These are phyloP conservation scores for Aphaenogaster floridana DNA, from an alignment of 1,140 invertebrate genomes.

Conservation along the genomic window DNA sequence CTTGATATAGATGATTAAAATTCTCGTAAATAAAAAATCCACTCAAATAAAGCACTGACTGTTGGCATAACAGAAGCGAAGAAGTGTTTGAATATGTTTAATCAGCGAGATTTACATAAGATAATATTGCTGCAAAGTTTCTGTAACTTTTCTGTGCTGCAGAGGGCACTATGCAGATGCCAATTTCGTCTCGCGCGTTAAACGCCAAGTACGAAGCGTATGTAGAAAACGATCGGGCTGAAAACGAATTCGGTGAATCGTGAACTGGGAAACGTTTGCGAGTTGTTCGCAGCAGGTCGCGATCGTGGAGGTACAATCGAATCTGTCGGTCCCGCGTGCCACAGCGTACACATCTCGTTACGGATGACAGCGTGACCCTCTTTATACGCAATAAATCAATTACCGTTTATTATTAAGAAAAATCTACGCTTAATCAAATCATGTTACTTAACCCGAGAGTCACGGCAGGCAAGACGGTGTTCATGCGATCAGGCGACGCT, in stretches of 20 bases:
- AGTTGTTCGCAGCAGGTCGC: not conserved
- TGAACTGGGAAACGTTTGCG: not conserved
- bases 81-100: not conserved
- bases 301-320: conserved; percentile 26
- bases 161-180: not conserved
- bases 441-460: conserved; percentile 80
- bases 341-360: conserved; percentile 69
- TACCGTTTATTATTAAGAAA: conserved; percentile 82
- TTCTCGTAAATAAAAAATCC: not conserved
- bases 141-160: not conserved
- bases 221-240: not conserved
- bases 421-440: conserved; percentile 83
- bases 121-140: not conserved
- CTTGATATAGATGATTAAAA: not conserved
- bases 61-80: not conserved
- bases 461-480: conserved; percentile 57
- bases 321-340: conserved; percentile 69
- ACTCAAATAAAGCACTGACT: not conserved
- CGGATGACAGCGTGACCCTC: conserved; percentile 62
- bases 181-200: not conserved
- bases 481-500: conserved; percentile 27
- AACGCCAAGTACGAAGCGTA: not conserved
- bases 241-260: not conserved
- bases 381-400: conserved; percentile 81
- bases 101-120: not conserved